Evolutionary conservation across 2,888 invertebrate species (phyloP), one percentile per base, ranked within the genome.

Genomic region (Cheilosia variabilis): DNA sequence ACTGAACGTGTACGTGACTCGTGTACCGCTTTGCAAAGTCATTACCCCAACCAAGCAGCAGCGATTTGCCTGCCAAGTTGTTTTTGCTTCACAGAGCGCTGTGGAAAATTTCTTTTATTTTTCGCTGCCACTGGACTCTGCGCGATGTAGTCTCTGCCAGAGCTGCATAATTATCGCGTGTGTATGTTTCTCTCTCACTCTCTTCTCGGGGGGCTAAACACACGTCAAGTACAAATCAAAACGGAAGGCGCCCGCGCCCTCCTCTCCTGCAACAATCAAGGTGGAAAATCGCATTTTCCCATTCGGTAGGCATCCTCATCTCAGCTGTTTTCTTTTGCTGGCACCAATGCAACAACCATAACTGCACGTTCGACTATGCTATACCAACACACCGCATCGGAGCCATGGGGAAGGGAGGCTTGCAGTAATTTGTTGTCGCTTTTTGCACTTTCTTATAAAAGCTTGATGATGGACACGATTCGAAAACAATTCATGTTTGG

Each of bases 401-500:
- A 10, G 27, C 22, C 45, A 45, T 19, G 13, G 47, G 60, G 72
- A 66, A 78, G 78, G 78, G 72, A 68, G 72, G 27, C 41, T 37
- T 62, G 17, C 22, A 58, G 31, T 43, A n/a, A 57, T 52, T 45
- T 22, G 22, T 58, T 73, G 75, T 55, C 63, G 65, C 62, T 57
- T 81, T 76, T 63, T 68, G 45, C 63, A 83, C 75, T 89, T 89
- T 89, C 89, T 90, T 92, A 92, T 92, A 92, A 92, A 92, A 92
- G 92, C 89, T 89, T 87, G 88, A 77, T 80, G 87, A 88, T 87
- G 88, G 88, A 89, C 88, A 89, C 89, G 89, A 89, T 89, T 87
- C 89, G 89, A 89, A 89, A 90, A 90, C 91, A 92, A 91, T 91
- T 90, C 89, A 90, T 90, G 89, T 89, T 90, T 89, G 90, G 90